Evolutionary conservation across 2,888 invertebrate genomes (phyloP), one percentile per base, ranked within the genome.

Genomic region (Polylopha cassiicola): DNA sequence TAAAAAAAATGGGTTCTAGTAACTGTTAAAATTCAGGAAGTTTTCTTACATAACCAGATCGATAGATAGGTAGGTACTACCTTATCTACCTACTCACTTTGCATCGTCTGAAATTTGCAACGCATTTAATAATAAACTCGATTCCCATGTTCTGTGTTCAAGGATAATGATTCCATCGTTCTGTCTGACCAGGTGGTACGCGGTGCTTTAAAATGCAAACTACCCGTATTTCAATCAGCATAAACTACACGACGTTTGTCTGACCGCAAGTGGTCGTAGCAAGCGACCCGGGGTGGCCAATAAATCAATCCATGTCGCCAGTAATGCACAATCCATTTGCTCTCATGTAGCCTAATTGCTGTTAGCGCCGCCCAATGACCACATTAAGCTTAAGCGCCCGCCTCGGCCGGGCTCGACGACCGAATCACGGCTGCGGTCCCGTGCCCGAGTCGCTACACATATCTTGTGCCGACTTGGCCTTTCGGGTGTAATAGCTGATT

Each of bases 291-390:
- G 23, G 7, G 20, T 55, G 64, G 53, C 66, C 68, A 69, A 80
- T 82, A 82, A 84, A 85, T 85, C 82, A 80, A 84, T 82, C 76
- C 62, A 72, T 71, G 79, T 78, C 79, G 65, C 68, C 68, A 61
- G 73, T 81, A 82, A 82, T 81, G 81, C 78, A 78, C 78, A 73
- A 79, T 80, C 81, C 85, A 84, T 82, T 85, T 80, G 69, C 69
- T 73, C 70, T 67, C 70, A 70, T 76, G 77, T 75, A 72, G 68
- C 73, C 73, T 85, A 85, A 85, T 85, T 82, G 81, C 75, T 67
- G 74, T 75, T 73, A 78, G 81, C 80, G 62, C 81, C 82, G 81
- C 82, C 84, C 82, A 81, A 73, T 73, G 69, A 71, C 64, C 77
- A 69, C 79, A 79, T 84, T 81, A 79, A 68, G 67, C 69, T 70